Conservation (phyloP, 2,888 invertebrate species). For the Euzophera pinguis region DNA sequence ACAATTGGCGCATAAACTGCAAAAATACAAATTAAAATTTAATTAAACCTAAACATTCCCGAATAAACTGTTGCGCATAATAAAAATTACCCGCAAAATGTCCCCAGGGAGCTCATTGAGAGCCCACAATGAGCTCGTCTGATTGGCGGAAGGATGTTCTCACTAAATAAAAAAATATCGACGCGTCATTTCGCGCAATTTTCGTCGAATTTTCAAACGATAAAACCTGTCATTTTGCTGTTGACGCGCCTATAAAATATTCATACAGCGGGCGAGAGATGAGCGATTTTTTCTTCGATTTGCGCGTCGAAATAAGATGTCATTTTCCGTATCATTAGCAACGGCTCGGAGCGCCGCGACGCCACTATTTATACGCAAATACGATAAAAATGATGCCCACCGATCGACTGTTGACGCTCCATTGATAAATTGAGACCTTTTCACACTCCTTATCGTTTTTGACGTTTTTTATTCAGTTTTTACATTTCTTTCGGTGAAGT, state of each 20-base stretch:
- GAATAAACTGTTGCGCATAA: conserved; percentile 72
- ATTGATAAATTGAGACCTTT: conserved; percentile 77
- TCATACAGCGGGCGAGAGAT: conserved; percentile 75
- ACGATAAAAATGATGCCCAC: conserved; percentile 77
- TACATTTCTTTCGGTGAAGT: conserved; percentile 36
- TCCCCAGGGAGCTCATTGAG: conserved; percentile 70
- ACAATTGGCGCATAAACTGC: conserved; percentile 7
- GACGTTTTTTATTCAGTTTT: conserved; percentile 45
- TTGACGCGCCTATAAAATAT: conserved; percentile 80
- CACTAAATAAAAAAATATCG: conserved; percentile 79
- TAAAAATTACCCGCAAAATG: conserved; percentile 69
- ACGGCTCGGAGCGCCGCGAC: conserved; percentile 65
- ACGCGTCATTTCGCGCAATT: conserved; percentile 78
- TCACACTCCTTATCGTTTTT: conserved; percentile 57
- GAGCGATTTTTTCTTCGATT: conserved; percentile 80
- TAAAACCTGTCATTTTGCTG: conserved; percentile 80
- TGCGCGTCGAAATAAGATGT: conserved; percentile 79
- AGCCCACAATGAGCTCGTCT: conserved; percentile 71
- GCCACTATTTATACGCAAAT: conserved; percentile 80
- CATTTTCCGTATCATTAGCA: conserved; percentile 81
- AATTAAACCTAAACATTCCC: conserved; percentile 40
- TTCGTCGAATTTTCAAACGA: conserved; percentile 79
- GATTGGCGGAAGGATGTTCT: conserved; percentile 80
- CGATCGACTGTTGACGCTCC: conserved; percentile 76
- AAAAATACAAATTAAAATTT: conserved; percentile 24